Base-by-base conservation (phyloP, 2,113 vertebrate species). In the Felis chaus region DNA sequence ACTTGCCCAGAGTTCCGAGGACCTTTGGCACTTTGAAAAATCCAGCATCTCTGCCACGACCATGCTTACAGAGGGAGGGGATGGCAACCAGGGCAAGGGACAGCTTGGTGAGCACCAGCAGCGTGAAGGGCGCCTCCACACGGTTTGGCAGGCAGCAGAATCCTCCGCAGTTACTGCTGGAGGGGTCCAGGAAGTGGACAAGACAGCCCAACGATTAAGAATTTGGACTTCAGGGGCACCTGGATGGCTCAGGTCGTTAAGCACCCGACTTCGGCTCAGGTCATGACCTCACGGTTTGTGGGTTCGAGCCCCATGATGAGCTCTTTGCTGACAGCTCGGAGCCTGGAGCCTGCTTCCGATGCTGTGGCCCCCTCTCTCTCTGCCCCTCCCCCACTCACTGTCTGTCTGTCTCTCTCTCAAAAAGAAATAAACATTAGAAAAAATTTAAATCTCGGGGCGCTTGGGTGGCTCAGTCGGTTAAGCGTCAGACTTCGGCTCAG, bases 1-100 rank as follows among this genome's bases (percentile, higher is more conserved):
- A 79, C 39, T 83, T 61, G 3, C 45, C 68, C 45, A 36, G 57
- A 89, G 86, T 95, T 65, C 41, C 74, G 21, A 94, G 45, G 18
- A 79, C 19, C 11, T 89, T 96, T 82, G 79, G 68, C 61, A 82
- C 63, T 41, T 69, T 92, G 71, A 73, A 78, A 81, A 82, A 21
- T 69, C 12, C n/a, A 80, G 29, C 16, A 6, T 85, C 61, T 66
- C 71, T 33, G 39, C 31, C 15, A 41, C 14, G 23, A 31, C 16
- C 25, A 92, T 86, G 23, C 66, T 61, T 33, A 89, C 33, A 89
- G 65, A 48, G 39, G 76, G 31, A 45, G 45, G 19, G 48, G 7
- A 16, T 61, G 61, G 45, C 33, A 23, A 66, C 21, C 11, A 41
- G 39, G 25, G 29, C 50, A 79, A 57, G 74, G 74, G 41, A 65